Percentiles rank a stretch among this genome's conserved stretches.
These are phyloP conservation scores for Smutsia gigantea DNA, from an alignment of 2,797 vertebrate species.

Conservation along the genomic window DNA sequence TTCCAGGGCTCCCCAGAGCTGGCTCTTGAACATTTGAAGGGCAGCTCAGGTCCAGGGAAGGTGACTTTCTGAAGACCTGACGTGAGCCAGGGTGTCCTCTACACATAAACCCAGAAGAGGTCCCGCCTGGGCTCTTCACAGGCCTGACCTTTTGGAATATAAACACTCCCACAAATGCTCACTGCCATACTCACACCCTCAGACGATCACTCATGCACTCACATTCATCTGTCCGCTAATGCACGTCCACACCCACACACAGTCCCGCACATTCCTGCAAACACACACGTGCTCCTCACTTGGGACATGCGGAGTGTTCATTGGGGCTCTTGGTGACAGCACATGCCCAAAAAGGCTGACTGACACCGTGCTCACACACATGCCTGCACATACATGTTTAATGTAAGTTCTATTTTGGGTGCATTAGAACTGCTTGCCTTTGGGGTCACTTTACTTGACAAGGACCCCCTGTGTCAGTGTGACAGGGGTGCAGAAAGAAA, in stretches of 20 bases:
- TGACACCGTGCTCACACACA: too few species aligned
- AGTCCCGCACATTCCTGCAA: not conserved
- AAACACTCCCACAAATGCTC: not conserved
- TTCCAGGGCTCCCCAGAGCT: not conserved
- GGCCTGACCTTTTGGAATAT: not conserved
- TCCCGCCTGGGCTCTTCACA: too few species aligned
- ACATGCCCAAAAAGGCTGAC: not conserved
- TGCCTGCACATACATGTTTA: accelerated
- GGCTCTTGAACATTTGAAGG: not conserved
- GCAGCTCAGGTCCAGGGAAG: not conserved
- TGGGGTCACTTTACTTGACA: accelerated
- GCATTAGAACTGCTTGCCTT: not conserved
- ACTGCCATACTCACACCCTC: not conserved
- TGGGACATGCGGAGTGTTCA: not conserved
- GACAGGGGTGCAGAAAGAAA: not conserved
- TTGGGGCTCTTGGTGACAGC: not conserved
- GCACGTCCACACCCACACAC: too few species aligned
- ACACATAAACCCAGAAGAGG: not conserved
- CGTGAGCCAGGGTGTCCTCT: not conserved
- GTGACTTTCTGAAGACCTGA: not conserved
- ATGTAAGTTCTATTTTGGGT: not conserved
- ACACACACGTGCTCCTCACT: not conserved
- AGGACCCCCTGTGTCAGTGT: not conserved
- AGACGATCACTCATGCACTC: not conserved
- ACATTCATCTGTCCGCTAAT: not conserved